Conservation (phyloP, 1,140 invertebrate genomes). For the Adelges cooleyi region DNA sequence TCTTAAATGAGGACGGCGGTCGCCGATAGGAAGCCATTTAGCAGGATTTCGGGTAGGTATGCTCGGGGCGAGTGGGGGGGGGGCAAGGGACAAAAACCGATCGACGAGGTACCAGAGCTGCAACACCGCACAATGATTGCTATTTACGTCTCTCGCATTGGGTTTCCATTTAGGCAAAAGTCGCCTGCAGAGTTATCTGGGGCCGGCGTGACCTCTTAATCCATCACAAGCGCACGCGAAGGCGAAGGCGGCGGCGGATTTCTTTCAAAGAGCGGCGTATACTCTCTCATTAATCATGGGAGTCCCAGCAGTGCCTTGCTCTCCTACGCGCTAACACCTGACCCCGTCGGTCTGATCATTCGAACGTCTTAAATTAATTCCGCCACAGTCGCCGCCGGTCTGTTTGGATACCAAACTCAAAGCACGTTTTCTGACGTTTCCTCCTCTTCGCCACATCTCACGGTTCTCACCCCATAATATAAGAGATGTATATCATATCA, state of each 20-base stretch:
- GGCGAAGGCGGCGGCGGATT: neutral
- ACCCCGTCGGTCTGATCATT: neutral
- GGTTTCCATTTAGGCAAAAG: neutral
- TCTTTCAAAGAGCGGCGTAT: neutral
- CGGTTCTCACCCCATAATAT: no score
- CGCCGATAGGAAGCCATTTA: no score
- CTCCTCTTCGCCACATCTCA: no score
- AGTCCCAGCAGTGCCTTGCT: neutral
- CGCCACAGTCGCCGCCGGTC: no score
- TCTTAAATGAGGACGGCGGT: no score
- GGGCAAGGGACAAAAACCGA: no score
- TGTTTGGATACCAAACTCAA: neutral
- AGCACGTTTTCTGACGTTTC: neutral
- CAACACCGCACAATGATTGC: no score
- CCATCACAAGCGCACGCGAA: neutral
- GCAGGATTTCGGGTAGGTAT: no score
- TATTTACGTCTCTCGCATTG: no score
- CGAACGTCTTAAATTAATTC: constrained; percentile 12
- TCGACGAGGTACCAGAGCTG: no score
- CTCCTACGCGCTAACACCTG: neutral
- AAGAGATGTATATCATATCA: no score
- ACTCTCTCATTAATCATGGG: constrained; percentile 6
- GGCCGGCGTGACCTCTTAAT: neutral
- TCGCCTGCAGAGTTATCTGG: neutral
- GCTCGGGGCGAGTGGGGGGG: no score